phyloP scores from a whole-genome alignment of 2,113 vertebrate species.

The Hiodon alosoides region DNA sequence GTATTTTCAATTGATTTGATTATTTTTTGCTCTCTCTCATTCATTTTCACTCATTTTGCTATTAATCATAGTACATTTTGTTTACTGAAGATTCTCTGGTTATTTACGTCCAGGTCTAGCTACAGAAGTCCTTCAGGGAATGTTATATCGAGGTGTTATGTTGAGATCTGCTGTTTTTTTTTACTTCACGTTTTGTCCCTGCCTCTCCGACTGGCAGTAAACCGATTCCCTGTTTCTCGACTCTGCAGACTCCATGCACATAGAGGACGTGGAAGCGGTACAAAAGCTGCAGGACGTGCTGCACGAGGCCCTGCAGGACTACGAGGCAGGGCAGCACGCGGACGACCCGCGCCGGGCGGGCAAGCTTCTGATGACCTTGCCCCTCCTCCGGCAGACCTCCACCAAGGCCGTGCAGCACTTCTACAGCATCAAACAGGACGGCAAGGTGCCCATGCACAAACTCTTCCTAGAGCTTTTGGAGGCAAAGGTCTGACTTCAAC shows the following conservation, averaged over 20 bases:
- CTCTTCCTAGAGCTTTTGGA: slow-evolving; percentile 99
- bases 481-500: slow-evolving; percentile 92
- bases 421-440: slow-evolving; percentile 99
- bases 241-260: slow-evolving; percentile 92
- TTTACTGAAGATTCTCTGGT: too few relatives aligned
- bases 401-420: slow-evolving; percentile 99
- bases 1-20: neutral
- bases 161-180: neutral
- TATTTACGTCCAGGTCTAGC: too few relatives aligned
- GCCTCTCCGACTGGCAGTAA: neutral
- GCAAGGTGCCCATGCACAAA: slow-evolving; percentile 99
- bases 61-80: neutral
- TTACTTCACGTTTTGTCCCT: neutral
- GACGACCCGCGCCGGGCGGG: slow-evolving; percentile 93
- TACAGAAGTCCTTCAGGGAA: too few relatives aligned
- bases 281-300: slow-evolving; percentile 98
- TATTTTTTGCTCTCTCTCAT: neutral
- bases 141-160: neutral
- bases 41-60: neutral
- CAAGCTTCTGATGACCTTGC: slow-evolving; percentile 97
- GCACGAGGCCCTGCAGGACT: slow-evolving; percentile 97
- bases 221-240: neutral
- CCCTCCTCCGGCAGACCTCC: slow-evolving; percentile 92
- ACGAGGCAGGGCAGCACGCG: slow-evolving; percentile 87
- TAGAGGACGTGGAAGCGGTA: slow-evolving; percentile 96